Evolutionary conservation across 2,888 invertebrate species (phyloP), one percentile per base, ranked within the genome.

Genomic region (Mermis nigrescens): DNA sequence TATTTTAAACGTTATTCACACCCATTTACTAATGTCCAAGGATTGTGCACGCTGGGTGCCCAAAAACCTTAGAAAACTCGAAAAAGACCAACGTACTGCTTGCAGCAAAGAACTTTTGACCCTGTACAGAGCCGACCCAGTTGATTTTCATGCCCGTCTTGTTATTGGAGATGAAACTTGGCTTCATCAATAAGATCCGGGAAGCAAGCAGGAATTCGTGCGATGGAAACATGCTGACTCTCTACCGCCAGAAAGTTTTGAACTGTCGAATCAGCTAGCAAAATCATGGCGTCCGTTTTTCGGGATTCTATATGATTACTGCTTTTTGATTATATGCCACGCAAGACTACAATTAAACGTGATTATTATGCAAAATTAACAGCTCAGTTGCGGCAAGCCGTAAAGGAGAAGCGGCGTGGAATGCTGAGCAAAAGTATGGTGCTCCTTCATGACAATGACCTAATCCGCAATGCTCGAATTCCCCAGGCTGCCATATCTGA

Each of bases 281-380:
- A 65, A 46, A 56, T 61, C 4, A 62, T 62, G 61, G 58, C 60
- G 29, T 46, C 54, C 1, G 52, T 65, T 29, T 62, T 63, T 28
- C 60, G 59, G 60, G 62, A 63, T 31, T 31, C 45, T 1, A 45
- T 45, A 15, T 60, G 59, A 12, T 46, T 65, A 24, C 19, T 64
- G 4, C 29, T 62, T 22, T 57, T 63, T n/a, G 60, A 64, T n/a
- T 64, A 62, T 51, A 59, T 64, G 58, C 48, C 57, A 46, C 61
- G 46, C 29, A 58, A 46, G 2, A 46, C 56, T 58, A 63, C 60
- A 1, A 62, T 64, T 24, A 64, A 55, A n/a, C 57, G 60, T 19
- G 4, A 55, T 15, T 64, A 62, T 38, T 62, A 58, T 54, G 57
- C 57, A 7, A 48, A 31, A 15, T 51, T 64, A 54, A 31, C 62